Evolutionary conservation across 2,888 invertebrate genomes (phyloP).

Genomic region (Protodeltote pygarga): DNA sequence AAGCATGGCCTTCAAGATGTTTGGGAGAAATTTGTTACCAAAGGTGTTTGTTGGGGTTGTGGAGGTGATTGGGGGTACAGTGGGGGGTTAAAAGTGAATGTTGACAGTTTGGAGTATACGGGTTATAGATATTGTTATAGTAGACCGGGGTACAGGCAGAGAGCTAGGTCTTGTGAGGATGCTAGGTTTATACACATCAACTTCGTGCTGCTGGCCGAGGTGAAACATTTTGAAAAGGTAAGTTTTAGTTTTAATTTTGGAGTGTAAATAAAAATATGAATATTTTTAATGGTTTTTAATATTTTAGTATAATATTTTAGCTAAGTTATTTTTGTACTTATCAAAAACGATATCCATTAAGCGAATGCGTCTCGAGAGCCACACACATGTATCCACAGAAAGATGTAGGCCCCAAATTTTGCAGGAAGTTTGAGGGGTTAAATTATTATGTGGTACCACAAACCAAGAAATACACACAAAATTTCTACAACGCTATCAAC

Average conservation of each 20-base stretch:
- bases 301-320: too few relatives aligned
- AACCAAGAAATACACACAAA: constrained; percentile 26
- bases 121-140: constrained; percentile 80
- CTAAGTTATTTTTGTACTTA: too few relatives aligned
- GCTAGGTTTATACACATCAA: constrained; percentile 89
- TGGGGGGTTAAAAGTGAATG: constrained; percentile 78
- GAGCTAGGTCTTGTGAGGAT: constrained; percentile 85
- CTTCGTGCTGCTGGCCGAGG: constrained; percentile 87
- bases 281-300: too few relatives aligned
- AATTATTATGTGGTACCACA: constrained; percentile 23
- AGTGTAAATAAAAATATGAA: neutral
- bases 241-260: constrained; percentile 49
- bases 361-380: too few relatives aligned
- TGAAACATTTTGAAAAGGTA: constrained; percentile 90
- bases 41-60: constrained; percentile 79
- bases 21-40: constrained; percentile 75
- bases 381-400: too few relatives aligned
- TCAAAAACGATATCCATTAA: too few relatives aligned
- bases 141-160: constrained; percentile 74
- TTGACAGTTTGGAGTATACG: constrained; percentile 83
- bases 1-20: constrained; percentile 39
- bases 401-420: too few relatives aligned
- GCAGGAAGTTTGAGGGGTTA: too few relatives aligned
- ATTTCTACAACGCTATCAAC: constrained; percentile 42
- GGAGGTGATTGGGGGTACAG: constrained; percentile 80